Conservation (phyloP, 2,113 vertebrate genomes). For the Perca flavescens region DNA sequence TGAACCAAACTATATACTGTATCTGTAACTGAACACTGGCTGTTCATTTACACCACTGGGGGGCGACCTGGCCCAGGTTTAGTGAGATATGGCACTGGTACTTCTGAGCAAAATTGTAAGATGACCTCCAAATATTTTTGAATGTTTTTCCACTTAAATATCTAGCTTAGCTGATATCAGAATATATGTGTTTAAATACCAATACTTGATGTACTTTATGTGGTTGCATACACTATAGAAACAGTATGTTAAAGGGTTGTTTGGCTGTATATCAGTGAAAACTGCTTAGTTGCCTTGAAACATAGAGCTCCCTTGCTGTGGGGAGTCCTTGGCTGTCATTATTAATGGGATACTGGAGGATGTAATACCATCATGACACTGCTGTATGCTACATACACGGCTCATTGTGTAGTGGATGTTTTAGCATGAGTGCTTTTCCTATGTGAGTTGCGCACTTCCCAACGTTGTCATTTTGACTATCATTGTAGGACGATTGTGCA, state of each 20-base stretch:
- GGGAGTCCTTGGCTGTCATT: not conserved
- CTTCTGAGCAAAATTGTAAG: not conserved
- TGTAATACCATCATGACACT: not conserved
- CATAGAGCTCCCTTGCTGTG: not conserved
- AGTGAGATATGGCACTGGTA: not conserved
- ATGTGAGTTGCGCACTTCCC: constrained; percentile 20
- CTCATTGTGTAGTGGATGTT: not conserved
- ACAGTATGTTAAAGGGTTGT: not conserved
- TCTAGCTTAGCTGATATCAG: not conserved
- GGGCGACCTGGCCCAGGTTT: constrained; percentile 28
- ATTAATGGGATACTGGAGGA: not conserved
- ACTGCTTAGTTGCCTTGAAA: not conserved
- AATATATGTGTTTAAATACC: not conserved
- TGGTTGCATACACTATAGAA: not conserved
- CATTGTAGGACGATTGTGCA: constrained; percentile 73
- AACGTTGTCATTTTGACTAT: constrained; percentile 59
- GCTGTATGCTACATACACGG: not conserved
- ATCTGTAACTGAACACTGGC: not conserved
- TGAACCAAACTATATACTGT: not conserved
- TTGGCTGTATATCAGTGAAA: not conserved
- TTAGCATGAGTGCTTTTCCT: constrained; percentile 7
- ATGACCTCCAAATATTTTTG: not conserved
- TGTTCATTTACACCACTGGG: constrained; percentile 40
- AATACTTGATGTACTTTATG: not conserved
- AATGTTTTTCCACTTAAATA: not conserved